These are phyloP conservation scores for Drosophila macrospina DNA, from an alignment of 2,888 invertebrate species.

Conservation along the genomic window DNA sequence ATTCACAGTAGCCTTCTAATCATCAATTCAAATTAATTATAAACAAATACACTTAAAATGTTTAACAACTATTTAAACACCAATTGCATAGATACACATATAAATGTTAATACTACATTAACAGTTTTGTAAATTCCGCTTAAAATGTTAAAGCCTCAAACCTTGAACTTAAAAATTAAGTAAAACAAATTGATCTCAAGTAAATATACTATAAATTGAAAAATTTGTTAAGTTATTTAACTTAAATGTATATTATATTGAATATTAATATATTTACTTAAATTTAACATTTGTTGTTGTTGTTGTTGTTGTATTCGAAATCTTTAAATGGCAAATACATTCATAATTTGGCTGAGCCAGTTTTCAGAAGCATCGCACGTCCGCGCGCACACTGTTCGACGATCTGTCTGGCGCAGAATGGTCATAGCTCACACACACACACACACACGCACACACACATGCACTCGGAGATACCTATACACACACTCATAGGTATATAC, in stretches of 20 bases:
- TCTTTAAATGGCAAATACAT: slow-evolving; percentile 39
- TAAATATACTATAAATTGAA: background rate
- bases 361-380: slow-evolving; percentile 56
- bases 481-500: background rate
- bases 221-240: background rate
- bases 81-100: background rate
- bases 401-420: slow-evolving; percentile 66
- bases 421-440: slow-evolving; percentile 28
- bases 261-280: background rate
- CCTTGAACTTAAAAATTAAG: slow-evolving; percentile 13
- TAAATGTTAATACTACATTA: too few species aligned
- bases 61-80: background rate
- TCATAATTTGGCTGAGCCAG: slow-evolving; percentile 48
- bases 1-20: background rate
- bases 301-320: slow-evolving; percentile 4
- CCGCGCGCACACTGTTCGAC: slow-evolving; percentile 63
- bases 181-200: background rate
- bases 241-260: too few species aligned
- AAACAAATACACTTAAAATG: background rate
- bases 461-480: background rate
- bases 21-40: slow-evolving; percentile 1
- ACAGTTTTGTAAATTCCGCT: background rate
- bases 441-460: slow-evolving; percentile 10
- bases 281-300: background rate
- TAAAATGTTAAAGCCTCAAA: slow-evolving; percentile 14